Evolutionary conservation across 2,113 vertebrate species (phyloP), one percentile per base, ranked within the genome.

Genomic region (Crypturellus undulatus): DNA sequence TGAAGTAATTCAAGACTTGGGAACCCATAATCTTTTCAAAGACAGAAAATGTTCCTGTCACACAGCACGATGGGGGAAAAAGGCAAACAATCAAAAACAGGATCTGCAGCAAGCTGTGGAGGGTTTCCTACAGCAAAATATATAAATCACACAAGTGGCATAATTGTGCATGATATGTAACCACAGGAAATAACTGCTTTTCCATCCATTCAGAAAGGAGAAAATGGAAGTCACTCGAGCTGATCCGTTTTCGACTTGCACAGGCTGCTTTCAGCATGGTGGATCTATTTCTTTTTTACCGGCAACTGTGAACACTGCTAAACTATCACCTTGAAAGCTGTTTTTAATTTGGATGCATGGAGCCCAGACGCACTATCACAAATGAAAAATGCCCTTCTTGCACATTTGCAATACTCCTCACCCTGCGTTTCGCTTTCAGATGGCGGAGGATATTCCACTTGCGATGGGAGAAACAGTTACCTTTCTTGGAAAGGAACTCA

Each of bases 111-210:
- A 49, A 94, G 36, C 32, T 80, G 24, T 21, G 25, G 32, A 72
- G 63, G 59, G 28, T 92, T 89, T 94, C 70, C 62, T 72, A 82
- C 54, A 51, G 59, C 19, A 45, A 80, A 90, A 92, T 76, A 40
- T 20, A 30, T 38, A 76, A 90, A 45, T 92, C 69, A 76, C 47
- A 79, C 52, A 62, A 94, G 88, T 65, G 30, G 47, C 38, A 80
- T 96, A 97, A 96, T 93, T 95, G 69, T 70, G 81, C 76, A 93
- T 91, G 92, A 92, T 94, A 93, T 43, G 73, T 76, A 96, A 85
- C 91, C 93, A 81, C 79, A 76, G 91, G 89, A 96, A 96, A 96
- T 86, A 94, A 69, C 65, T 91, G 32, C 86, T 96, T 90, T 80
- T 18, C 79, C 69, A 96, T 42, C 84, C 90, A 92, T 84, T 95